Base-by-base conservation (phyloP, 1,140 invertebrate genomes). In the Scaptomyza montana region DNA sequence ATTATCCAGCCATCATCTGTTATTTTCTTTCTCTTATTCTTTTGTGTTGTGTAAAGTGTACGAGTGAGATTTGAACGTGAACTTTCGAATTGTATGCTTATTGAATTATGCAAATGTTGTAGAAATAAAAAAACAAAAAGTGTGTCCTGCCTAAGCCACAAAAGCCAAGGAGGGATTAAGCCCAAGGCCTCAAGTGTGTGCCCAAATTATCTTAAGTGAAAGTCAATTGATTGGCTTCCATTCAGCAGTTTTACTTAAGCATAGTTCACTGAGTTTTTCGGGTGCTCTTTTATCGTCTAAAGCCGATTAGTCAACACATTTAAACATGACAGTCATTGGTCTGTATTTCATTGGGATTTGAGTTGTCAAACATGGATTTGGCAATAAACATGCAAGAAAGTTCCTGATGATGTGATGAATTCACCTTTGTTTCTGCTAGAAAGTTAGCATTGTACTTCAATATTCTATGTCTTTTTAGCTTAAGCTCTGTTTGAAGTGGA, bases 51-150 rank as follows among this genome's bases (percentile, higher is more conserved):
- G 36, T 68, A 43, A 30, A 30, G 25, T 30, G 8, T 25, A 59
- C 45, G 57, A 74, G 51, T 28, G 21, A 55, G 60, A 50, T 49
- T 51, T 55, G 51, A 51, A 63, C n/a, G 55, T 50, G 39, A 5
- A 43, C 30, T 33, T 61, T 67, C 67, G 57, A 87, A 77, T 80
- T 87, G 78, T 87, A 43, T 81, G 82, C 78, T 78, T 74, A 86
- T 86, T 86, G 84, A 86, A 86, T 86, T 86, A 86, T 86, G 82
- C 78, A 86, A 86, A 87, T 86, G 70, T 54, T 71, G 65, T 61
- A 61, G 39, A 82, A 82, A 82, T 78, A 78, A 68, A 70, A 78
- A 73, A 78, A 87, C 72, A 75, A 78, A 50, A 0, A 10, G 33
- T 80, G 73, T 71, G 68, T 53, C 46, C 53, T 46, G 61, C 62